These are phyloP conservation scores for Ligdia adustata DNA, from an alignment of 2,888 invertebrate species.

Conservation along the genomic window DNA sequence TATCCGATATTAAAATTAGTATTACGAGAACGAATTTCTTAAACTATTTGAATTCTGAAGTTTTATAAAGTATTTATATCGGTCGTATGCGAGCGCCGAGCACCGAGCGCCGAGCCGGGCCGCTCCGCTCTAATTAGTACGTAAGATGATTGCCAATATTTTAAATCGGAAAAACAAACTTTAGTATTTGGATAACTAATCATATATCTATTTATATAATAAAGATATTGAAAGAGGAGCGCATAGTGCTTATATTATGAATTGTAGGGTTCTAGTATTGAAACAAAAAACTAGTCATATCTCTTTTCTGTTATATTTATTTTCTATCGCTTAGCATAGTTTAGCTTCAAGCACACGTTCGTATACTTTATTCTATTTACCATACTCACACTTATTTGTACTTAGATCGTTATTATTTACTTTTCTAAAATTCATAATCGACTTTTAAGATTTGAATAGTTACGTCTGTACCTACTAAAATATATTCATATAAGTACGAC, in stretches of 20 bases:
- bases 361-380: conserved; percentile 51
- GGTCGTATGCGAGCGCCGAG: conserved; percentile 67
- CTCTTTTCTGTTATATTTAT: conserved; percentile 74
- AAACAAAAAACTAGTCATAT: conserved; percentile 83
- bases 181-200: conserved; percentile 80
- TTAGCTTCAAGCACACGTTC: conserved; percentile 81
- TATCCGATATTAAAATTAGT: conserved; percentile 56
- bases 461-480: conserved; percentile 17
- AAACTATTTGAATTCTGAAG: conserved; percentile 71
- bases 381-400: conserved; percentile 45
- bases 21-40: conserved; percentile 75
- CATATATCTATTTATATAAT: conserved; percentile 82
- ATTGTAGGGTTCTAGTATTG: conserved; percentile 78
- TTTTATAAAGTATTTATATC: conserved; percentile 74
- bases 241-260: conserved; percentile 84
- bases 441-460: conserved; percentile 26
- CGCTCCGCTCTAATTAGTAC: conserved; percentile 65
- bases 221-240: conserved; percentile 79
- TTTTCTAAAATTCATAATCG: conserved; percentile 39
- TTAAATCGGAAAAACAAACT: conserved; percentile 75
- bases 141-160: conserved; percentile 81
- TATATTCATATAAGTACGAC: conserved; percentile 17
- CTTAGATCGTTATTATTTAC: conserved; percentile 37
- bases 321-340: conserved; percentile 82
- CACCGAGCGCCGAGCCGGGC: conserved; percentile 40